These are phyloP conservation scores for Pollicipes pollicipes DNA, from an alignment of 1,140 invertebrate species.

Conservation along the genomic window DNA sequence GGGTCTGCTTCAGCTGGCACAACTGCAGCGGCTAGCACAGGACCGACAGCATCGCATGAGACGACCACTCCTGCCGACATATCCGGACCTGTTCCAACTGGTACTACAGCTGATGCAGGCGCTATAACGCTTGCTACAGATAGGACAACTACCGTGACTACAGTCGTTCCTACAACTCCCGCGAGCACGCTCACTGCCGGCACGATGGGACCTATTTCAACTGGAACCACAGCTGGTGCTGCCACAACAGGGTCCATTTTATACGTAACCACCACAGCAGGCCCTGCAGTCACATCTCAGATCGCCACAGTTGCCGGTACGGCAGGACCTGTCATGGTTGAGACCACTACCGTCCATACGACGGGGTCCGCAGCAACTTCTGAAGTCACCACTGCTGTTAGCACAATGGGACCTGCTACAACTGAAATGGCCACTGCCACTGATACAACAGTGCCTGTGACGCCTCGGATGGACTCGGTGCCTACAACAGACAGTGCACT, in stretches of 20 bases:
- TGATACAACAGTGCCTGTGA: neutral
- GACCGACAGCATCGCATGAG: too few species aligned
- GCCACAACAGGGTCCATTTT: too few species aligned
- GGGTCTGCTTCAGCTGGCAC: conserved; percentile 7
- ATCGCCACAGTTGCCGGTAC: too few species aligned
- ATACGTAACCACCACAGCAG: too few species aligned
- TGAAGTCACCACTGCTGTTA: conserved; percentile 6
- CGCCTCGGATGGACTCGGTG: too few species aligned
- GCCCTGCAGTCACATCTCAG: too few species aligned
- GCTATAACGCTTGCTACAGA: conserved; percentile 7
- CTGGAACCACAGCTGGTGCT: neutral
- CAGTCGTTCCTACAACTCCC: too few species aligned
- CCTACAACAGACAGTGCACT: too few species aligned
- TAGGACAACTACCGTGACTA: neutral
- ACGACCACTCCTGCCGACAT: conserved; percentile 5
- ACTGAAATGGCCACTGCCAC: neutral
- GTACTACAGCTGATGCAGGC: conserved; percentile 7
- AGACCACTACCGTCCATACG: neutral
- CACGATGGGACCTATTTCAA: neutral
- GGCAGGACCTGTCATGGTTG: neutral
- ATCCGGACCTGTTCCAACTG: conserved; percentile 6
- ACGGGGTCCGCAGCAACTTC: neutral
- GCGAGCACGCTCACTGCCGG: too few species aligned
- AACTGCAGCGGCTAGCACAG: conserved; percentile 2
- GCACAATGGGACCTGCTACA: conserved; percentile 3